These are phyloP conservation scores for Aporophyla nigra DNA, from an alignment of 2,888 invertebrate genomes.

Conservation along the genomic window DNA sequence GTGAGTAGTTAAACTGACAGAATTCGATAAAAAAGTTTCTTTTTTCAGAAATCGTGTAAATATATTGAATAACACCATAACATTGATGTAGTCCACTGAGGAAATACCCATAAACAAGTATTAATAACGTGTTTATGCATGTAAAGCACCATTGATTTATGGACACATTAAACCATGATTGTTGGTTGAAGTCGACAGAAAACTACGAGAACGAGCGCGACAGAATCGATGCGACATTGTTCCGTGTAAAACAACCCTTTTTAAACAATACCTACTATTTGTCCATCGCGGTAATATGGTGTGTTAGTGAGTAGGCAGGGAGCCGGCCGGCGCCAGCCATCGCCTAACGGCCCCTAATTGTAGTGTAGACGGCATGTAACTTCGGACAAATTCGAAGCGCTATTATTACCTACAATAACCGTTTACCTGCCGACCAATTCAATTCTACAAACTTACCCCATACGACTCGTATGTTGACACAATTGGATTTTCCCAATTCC, in stretches of 20 bases:
- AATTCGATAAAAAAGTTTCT: background rate
- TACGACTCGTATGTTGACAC: conserved; percentile 76
- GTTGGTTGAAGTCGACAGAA: conserved; percentile 39
- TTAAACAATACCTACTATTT: conserved; percentile 57
- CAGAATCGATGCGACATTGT: conserved; percentile 34
- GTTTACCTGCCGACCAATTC: conserved; percentile 83
- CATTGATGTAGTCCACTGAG: conserved; percentile 2
- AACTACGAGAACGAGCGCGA: background rate
- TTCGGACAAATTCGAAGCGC: conserved; percentile 76
- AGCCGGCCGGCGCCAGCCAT: conserved; percentile 65
- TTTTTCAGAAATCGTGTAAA: conserved; percentile 19
- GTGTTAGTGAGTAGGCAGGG: conserved; percentile 55
- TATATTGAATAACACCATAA: conserved; percentile 17
- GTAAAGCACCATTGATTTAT: conserved; percentile 47
- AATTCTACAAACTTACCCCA: conserved; percentile 78
- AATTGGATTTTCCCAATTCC: conserved; percentile 85
- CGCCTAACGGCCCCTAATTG: conserved; percentile 81
- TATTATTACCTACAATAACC: conserved; percentile 82
- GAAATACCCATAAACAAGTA: conserved; percentile 37
- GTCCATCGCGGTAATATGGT: conserved; percentile 48
- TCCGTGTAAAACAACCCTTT: conserved; percentile 52
- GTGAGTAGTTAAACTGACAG: background rate
- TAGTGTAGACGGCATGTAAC: conserved; percentile 76
- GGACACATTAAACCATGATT: conserved; percentile 51
- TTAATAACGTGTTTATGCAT: conserved; percentile 31